A percentile compares a stretch with the other conserved stretches of the same genome.
Conservation (phyloP, 2,888 invertebrate genomes). For the Synanthedon tipuliformis region DNA sequence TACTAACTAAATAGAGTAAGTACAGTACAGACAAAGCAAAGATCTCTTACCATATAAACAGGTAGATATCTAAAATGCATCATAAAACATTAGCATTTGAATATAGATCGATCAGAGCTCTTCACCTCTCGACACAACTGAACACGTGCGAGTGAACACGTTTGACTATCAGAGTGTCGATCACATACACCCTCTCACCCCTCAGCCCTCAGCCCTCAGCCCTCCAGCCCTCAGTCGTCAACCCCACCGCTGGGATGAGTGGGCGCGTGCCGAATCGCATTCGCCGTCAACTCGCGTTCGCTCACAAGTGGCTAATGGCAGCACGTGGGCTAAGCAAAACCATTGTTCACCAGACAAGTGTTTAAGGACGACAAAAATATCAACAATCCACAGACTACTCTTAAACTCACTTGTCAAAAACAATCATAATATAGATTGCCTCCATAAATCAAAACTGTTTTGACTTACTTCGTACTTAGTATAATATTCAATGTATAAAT, state of each 20-base stretch:
- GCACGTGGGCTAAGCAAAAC: conserved; percentile 26
- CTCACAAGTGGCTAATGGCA: conserved; percentile 33
- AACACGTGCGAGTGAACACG: conserved; percentile 11
- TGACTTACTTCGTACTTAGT: too few species aligned
- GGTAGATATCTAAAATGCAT: too few species aligned
- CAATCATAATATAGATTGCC: too few species aligned
- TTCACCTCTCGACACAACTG: conserved; percentile 5
- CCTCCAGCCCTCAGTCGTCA: background rate
- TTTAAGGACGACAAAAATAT: conserved; percentile 2
- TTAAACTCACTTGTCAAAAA: too few species aligned
- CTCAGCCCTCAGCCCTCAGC: conserved; percentile 1
- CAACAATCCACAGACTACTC: too few species aligned
- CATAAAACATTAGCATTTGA: background rate
- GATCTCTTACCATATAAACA: too few species aligned
- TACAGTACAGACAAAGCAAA: too few species aligned
- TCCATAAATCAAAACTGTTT: too few species aligned
- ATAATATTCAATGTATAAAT: too few species aligned
- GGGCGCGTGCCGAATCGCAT: conserved; percentile 46
- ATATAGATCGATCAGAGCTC: background rate
- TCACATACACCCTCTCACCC: conserved; percentile 17
- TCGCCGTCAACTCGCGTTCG: conserved; percentile 10
- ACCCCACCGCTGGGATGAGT: conserved; percentile 12
- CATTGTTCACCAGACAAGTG: conserved; percentile 17
- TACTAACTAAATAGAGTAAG: too few species aligned
- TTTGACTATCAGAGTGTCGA: conserved; percentile 15